Base-by-base conservation (phyloP, 2,888 invertebrate species). In the Drosophila neotestacea region DNA sequence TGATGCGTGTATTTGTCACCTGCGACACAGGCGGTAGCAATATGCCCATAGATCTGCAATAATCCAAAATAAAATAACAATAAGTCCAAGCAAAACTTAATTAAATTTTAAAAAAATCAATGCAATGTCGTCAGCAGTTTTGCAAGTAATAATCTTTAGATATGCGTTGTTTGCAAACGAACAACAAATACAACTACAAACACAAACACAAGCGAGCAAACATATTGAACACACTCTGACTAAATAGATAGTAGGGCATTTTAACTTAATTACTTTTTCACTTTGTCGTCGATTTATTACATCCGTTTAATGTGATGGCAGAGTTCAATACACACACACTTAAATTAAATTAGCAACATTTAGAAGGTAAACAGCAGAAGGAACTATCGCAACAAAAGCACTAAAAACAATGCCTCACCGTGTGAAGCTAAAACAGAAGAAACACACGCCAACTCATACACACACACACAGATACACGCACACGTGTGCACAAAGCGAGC, bases 31-130 rank as follows among this genome's bases (percentile, higher is more conserved):
- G 93, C 54, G 93, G 93, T 73, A 93, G 88, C 70, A 93, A 79
- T 68, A 93, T 93, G 79, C 93, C 93, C 93, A 93, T 93, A 47
- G 93, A 93, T 91, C 93, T 93, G 73, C 3, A 90, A 90, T 34
- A 52, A 30, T 56, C 50, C 22, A 50, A 50, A 41, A 42, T 11
- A 27, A 32, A 44, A 39, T 52, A 58, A 38, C 51, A 16, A 32
- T 32, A 32, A 32, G 32, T 32, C 7, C 2, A 32, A 32, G 7
- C 34, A 39, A 9, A 34, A 22, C 22, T 22, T 22, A 22, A 3
- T 22, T 13, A 36, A 62, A 4, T 27, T 30, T 2, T 6, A 32
- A 59, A 36, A 73, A 80, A 81, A 77, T 85, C 81, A 81, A 87
- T 81, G 77, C 28, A 48, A 44, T 47, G 39, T 61, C 48, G 44